Conservation (phyloP, 2,797 vertebrate genomes). For the Taenioides sp. region DNA sequence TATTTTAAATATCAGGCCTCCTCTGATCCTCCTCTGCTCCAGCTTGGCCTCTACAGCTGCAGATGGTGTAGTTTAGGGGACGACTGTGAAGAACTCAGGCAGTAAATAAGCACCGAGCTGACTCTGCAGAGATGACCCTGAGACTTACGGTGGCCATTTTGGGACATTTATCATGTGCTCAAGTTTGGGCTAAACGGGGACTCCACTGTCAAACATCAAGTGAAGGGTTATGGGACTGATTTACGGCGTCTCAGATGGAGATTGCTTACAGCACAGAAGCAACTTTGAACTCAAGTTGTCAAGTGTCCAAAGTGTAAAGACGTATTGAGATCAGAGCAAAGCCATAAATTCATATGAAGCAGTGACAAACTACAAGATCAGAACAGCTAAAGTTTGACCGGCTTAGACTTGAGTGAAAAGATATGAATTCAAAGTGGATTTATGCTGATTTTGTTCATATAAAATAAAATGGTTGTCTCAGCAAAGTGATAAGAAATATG, state of each 20-base stretch:
- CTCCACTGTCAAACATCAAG: slow-evolving; percentile 10
- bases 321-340: neutral
- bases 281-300: neutral
- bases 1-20: too few relatives aligned
- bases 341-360: neutral
- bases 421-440: slow-evolving; percentile 67
- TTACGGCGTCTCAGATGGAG: neutral
- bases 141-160: slow-evolving; percentile 25
- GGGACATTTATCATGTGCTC: slow-evolving; percentile 25
- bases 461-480: slow-evolving; percentile 48
- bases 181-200: slow-evolving; percentile 13
- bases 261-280: slow-evolving; percentile 8
- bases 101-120: slow-evolving; percentile 42
- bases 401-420: slow-evolving; percentile 40
- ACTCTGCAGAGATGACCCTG: slow-evolving; percentile 30
- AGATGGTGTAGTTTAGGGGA: neutral
- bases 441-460: slow-evolving; percentile 57
- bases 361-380: slow-evolving; percentile 9
- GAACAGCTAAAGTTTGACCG: slow-evolving; percentile 22
- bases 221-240: slow-evolving; percentile 7
- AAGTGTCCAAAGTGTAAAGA: slow-evolving; percentile 1
- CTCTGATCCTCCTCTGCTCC: too few relatives aligned
- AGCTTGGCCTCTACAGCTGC: too few relatives aligned
- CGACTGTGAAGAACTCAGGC: slow-evolving; percentile 27
- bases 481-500: slow-evolving; percentile 59